phyloP scores from a whole-genome alignment of 2,797 vertebrate species.

The Hoplostethus mediterraneus region DNA sequence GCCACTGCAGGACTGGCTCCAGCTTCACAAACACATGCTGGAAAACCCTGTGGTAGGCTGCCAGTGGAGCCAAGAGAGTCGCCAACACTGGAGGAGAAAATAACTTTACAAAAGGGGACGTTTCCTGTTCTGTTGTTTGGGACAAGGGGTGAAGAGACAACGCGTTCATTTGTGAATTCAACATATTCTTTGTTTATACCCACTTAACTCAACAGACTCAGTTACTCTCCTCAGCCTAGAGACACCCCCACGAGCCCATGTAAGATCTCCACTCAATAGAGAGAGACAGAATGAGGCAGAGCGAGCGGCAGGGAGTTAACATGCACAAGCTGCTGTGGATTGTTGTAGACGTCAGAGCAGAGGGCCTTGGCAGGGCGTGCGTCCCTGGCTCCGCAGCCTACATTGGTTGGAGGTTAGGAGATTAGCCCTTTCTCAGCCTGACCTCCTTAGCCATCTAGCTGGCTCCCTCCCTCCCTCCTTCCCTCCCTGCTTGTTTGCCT shows the following conservation, averaged over 20 bases:
- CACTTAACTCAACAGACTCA: background rate
- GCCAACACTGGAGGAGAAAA: slow-evolving; percentile 82
- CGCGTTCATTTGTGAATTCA: background rate
- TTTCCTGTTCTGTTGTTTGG: background rate
- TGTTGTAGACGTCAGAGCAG: slow-evolving; percentile 45
- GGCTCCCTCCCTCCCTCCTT: slow-evolving; percentile 48
- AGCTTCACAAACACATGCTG: slow-evolving; percentile 85
- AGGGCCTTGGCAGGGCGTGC: slow-evolving; percentile 34
- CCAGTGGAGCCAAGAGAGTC: slow-evolving; percentile 90
- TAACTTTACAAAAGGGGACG: background rate
- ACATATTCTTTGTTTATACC: background rate
- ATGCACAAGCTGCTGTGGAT: slow-evolving; percentile 37
- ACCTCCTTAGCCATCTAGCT: slow-evolving; percentile 66
- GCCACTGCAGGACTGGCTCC: slow-evolving; percentile 93
- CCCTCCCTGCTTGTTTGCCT: slow-evolving; percentile 37
- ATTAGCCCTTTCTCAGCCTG: slow-evolving; percentile 69
- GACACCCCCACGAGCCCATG: slow-evolving; percentile 6
- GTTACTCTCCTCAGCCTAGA: slow-evolving; percentile 4
- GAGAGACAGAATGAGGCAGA: slow-evolving; percentile 11
- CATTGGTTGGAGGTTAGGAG: slow-evolving; percentile 55
- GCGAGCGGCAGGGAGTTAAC: slow-evolving; percentile 28
- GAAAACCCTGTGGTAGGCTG: slow-evolving; percentile 88
- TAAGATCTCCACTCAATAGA: slow-evolving; percentile 2
- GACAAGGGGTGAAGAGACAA: background rate
- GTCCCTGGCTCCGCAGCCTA: slow-evolving; percentile 31